Conservation (phyloP, 2,797 vertebrate species). For the Melanotaenia pygmaea region DNA sequence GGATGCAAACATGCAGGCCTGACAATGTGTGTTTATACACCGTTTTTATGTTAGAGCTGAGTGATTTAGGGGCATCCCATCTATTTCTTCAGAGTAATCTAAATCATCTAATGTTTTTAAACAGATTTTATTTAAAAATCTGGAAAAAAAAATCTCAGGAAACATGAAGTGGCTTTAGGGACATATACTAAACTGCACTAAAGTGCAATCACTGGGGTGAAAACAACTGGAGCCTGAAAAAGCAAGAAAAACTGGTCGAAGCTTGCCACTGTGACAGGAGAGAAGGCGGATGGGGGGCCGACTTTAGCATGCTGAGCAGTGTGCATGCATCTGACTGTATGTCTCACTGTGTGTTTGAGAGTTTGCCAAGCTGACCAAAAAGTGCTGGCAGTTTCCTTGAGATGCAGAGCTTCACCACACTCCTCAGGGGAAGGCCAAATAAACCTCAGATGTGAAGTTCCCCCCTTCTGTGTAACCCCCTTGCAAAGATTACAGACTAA, state of each 20-base stretch:
- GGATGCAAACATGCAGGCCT: not conserved
- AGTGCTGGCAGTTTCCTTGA: slow-evolving; percentile 77
- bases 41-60: slow-evolving; percentile 1
- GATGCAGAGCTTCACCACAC: slow-evolving; percentile 70
- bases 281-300: slow-evolving; percentile 1
- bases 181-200: slow-evolving; percentile 15
- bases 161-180: slow-evolving; percentile 31
- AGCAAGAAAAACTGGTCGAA: slow-evolving; percentile 43
- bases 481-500: slow-evolving; percentile 47
- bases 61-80: not conserved
- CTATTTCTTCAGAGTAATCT: not conserved
- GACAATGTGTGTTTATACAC: not conserved
- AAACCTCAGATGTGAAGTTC: slow-evolving; percentile 80
- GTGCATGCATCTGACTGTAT: slow-evolving; percentile 21
- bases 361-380: slow-evolving; percentile 73
- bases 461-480: slow-evolving; percentile 17
- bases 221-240: not conserved
- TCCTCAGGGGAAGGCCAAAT: slow-evolving; percentile 74
- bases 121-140: not conserved
- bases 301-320: slow-evolving; percentile 52
- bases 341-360: slow-evolving; percentile 62
- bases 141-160: not conserved
- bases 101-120: not conserved
- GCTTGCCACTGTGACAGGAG: slow-evolving; percentile 62
- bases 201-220: not conserved